Base-by-base conservation (phyloP, 2,113 vertebrate species). In the Nesospiza acunhae region DNA sequence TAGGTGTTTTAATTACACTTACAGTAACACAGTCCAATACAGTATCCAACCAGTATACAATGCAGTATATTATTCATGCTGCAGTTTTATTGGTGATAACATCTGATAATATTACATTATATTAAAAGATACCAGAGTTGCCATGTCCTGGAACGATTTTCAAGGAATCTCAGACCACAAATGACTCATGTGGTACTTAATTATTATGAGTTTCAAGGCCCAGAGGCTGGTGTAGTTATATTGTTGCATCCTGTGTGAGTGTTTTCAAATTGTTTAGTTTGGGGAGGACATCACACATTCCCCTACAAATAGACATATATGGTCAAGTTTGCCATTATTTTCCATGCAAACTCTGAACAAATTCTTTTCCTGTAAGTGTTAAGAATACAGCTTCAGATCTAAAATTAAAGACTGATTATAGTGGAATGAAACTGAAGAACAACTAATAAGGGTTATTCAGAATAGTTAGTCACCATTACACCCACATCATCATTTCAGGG, bases 401-500 rank as follows among this genome's bases (percentile, higher is more conserved):
- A 80, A 89, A 91, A 93, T 83, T 90, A 85, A 91, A 88, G 55
- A 59, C 31, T 93, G 47, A 77, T 87, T 93, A 79, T 37, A 83
- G 46, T 8, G 69, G 46, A 85, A 87, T 50, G 84, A 91, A 94
- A 73, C 42, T 58, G 58, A 76, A 58, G 84, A 95, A 85, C 74
- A 83, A 42, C 55, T 96, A 90, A 89, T 95, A 66, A 85, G 82
- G 31, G 67, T 94, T 94, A 83, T 91, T 95, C 42, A 69, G 84
- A 89, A 31, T 14, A 46, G 49, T 94, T 96, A 96, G 74, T 94
- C 91, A 95, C 87, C 58, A 50, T 62, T 79, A 90, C 89, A 69
- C 87, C 81, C 74, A 94, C 93, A 86, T 22, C 9, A 55, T 10
- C 39, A 41, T 77, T 90, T 89, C 50, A 90, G 89, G 50, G 55